phyloP scores from a whole-genome alignment of 2,113 vertebrate species.

The Tetrax tetrax region DNA sequence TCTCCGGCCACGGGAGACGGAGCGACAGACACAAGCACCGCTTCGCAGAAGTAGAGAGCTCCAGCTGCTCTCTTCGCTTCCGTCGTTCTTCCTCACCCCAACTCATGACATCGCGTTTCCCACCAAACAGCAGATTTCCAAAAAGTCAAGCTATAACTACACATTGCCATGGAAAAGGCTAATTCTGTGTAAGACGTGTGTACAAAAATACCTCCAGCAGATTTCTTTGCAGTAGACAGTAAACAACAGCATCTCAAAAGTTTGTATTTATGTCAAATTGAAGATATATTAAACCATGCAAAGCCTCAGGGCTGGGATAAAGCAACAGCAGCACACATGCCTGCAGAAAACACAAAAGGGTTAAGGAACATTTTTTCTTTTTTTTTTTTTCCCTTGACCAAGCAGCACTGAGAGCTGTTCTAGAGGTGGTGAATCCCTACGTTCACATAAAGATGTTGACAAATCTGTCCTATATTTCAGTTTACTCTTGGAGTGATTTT shows the following conservation, averaged over 20 bases:
- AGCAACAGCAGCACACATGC: neutral
- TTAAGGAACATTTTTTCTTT: neutral
- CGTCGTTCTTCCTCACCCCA: no score
- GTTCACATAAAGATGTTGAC: neutral
- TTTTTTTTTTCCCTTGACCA: no score
- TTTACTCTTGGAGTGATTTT: neutral
- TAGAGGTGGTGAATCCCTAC: fast-evolving
- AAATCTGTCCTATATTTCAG: neutral
- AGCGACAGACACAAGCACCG: fast-evolving
- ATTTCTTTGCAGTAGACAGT: neutral
- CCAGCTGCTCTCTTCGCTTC: neutral
- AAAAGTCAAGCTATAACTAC: fast-evolving
- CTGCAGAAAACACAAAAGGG: neutral
- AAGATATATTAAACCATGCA: neutral
- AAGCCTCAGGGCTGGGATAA: neutral
- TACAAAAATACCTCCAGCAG: neutral
- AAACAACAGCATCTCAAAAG: neutral
- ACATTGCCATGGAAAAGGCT: fast-evolving
- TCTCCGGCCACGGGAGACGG: neutral
- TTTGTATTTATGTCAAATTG: neutral
- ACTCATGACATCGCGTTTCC: fast-evolving
- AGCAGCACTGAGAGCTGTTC: neutral
- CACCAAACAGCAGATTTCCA: neutral
- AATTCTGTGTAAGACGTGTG: fast-evolving
- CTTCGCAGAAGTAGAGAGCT: neutral